Conservation (phyloP, 2,113 vertebrate species). For the Phalacrocorax carbo region DNA sequence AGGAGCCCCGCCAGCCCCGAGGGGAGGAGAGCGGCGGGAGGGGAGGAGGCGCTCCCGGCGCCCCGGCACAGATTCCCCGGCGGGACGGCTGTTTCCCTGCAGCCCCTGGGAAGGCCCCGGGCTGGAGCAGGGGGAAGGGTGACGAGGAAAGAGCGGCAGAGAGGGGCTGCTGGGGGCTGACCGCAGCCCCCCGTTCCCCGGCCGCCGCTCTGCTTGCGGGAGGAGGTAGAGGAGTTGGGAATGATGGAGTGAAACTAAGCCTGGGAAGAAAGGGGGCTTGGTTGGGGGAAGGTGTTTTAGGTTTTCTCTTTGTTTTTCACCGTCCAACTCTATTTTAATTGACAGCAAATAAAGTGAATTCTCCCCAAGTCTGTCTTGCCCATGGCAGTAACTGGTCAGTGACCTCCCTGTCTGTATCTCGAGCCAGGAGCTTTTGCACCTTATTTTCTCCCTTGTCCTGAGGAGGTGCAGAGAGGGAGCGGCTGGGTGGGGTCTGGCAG, state of each 20-base stretch:
- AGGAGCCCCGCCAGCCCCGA: background rate
- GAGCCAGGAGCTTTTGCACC: background rate
- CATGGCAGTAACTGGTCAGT: rapidly evolving
- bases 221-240: too few species aligned
- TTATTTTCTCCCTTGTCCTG: background rate
- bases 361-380: background rate
- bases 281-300: background rate
- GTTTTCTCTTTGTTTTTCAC: background rate
- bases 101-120: background rate
- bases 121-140: background rate
- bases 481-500: background rate
- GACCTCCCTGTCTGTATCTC: background rate
- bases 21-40: background rate
- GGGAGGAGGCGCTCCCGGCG: too few species aligned
- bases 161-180: background rate
- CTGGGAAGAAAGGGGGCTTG: background rate
- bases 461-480: background rate
- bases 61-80: background rate
- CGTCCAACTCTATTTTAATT: background rate
- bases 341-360: background rate
- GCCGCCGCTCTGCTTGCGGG: too few species aligned
- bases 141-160: background rate
- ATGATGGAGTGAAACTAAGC: background rate
- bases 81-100: background rate
- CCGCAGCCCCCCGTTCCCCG: background rate